Evolutionary conservation across 2,888 invertebrate genomes (phyloP).

Genomic region (Cantharis rufa): DNA sequence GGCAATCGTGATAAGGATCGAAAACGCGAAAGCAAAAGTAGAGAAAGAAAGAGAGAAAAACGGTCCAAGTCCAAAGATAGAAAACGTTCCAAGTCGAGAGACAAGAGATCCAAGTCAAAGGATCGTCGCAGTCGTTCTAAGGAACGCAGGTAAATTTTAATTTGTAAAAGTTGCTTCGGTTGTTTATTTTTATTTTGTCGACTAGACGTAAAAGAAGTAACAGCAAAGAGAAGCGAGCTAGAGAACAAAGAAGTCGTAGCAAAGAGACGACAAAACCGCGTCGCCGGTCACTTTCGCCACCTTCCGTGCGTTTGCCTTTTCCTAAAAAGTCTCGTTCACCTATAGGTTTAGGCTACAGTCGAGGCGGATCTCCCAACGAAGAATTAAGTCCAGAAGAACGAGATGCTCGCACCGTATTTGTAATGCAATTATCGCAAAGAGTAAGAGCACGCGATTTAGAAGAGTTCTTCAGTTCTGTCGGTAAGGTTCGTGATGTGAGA

Average conservation of each 20-base stretch:
- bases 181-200: background rate
- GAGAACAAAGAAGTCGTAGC: conserved; percentile 34
- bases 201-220: conserved; percentile 26
- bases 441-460: conserved; percentile 93
- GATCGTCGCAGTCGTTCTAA: conserved; percentile 41
- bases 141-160: conserved; percentile 34
- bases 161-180: background rate
- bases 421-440: conserved; percentile 95
- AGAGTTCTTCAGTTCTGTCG: conserved; percentile 98
- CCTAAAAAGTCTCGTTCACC: conserved; percentile 47
- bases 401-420: conserved; percentile 98
- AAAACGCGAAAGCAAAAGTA: conserved; percentile 37
- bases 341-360: conserved; percentile 49
- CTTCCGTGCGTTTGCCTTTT: conserved; percentile 44
- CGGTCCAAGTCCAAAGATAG: conserved; percentile 42
- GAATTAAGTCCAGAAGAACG: conserved; percentile 95
- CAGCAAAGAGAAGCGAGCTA: conserved; percentile 36
- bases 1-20: conserved; percentile 43
- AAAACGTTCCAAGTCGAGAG: conserved; percentile 49
- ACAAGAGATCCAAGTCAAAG: conserved; percentile 33
- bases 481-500: conserved; percentile 96
- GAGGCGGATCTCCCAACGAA: conserved; percentile 62
- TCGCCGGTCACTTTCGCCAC: conserved; percentile 54
- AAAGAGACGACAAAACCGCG: conserved; percentile 28
- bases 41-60: conserved; percentile 48